These are phyloP conservation scores for Nesidiocoris tenuis DNA, from an alignment of 2,888 invertebrate species.

Conservation along the genomic window DNA sequence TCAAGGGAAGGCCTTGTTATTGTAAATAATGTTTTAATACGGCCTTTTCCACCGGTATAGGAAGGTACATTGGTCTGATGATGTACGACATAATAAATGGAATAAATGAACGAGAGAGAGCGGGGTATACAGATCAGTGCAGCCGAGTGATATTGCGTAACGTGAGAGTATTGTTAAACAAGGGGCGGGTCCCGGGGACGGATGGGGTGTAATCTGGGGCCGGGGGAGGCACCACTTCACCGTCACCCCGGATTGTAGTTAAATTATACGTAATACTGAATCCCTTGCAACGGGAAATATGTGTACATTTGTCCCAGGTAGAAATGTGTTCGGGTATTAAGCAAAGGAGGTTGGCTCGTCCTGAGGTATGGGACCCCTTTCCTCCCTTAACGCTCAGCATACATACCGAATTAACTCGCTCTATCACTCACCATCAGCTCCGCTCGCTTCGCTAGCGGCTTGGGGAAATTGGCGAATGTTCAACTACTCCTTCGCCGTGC, in stretches of 20 bases:
- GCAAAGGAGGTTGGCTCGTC: conserved; percentile 27
- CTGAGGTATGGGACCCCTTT: conserved; percentile 25
- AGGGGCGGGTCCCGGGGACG: conserved; percentile 25
- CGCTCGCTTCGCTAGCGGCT: background rate
- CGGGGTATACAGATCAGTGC: conserved; percentile 34
- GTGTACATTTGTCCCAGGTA: conserved; percentile 41
- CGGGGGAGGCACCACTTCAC: background rate
- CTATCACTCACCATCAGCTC: conserved; percentile 35
- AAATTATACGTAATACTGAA: conserved; percentile 43
- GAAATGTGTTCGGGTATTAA: conserved; percentile 43
- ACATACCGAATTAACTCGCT: conserved; percentile 42
- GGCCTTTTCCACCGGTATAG: conserved; percentile 5
- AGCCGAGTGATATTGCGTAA: conserved; percentile 37
- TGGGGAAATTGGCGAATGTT: conserved; percentile 2
- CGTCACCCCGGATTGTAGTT: conserved; percentile 15
- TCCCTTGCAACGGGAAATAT: conserved; percentile 44
- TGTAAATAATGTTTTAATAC: conserved; percentile 35
- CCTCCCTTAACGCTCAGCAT: conserved; percentile 26
- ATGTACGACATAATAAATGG: conserved; percentile 41
- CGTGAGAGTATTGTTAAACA: conserved; percentile 41
- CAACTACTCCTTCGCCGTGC: background rate
- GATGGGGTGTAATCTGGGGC: background rate
- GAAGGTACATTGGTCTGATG: conserved; percentile 38
- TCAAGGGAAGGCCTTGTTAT: conserved; percentile 13
- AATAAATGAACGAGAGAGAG: conserved; percentile 27